These are phyloP conservation scores for Choristoneura rosaceana DNA, from an alignment of 2,888 invertebrate genomes.

Conservation along the genomic window DNA sequence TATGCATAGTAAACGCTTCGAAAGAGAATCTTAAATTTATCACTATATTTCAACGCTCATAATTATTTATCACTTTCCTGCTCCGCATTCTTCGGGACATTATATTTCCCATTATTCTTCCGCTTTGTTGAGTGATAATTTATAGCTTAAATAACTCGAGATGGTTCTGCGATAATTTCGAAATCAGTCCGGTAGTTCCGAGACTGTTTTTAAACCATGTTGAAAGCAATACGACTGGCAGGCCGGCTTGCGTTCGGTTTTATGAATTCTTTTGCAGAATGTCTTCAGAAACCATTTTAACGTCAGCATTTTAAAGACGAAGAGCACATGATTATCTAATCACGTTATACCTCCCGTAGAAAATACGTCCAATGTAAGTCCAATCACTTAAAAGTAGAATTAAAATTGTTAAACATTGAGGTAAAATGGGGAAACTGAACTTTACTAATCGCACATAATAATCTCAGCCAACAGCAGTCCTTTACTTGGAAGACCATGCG, in stretches of 20 bases:
- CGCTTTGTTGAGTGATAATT: slow-evolving; percentile 41
- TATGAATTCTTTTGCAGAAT: neutral
- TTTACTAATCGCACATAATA: too few species aligned
- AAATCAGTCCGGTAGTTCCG: slow-evolving; percentile 41
- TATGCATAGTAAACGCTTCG: slow-evolving; percentile 25
- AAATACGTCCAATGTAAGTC: too few species aligned
- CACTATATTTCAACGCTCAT: slow-evolving; percentile 41
- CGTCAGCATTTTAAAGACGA: neutral
- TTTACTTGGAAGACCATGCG: too few species aligned
- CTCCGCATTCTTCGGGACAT: slow-evolving; percentile 34
- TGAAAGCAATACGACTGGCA: slow-evolving; percentile 6
- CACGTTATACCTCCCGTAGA: too few species aligned
- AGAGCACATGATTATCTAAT: too few species aligned
- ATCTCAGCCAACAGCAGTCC: too few species aligned
- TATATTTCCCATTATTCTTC: slow-evolving; percentile 42
- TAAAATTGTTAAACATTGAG: too few species aligned
- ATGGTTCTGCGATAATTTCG: slow-evolving; percentile 42
- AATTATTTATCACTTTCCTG: slow-evolving; percentile 42
- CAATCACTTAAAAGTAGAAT: too few species aligned
- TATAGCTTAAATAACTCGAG: slow-evolving; percentile 41
- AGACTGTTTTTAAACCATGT: slow-evolving; percentile 5
- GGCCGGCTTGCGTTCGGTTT: neutral
- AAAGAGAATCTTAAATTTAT: slow-evolving; percentile 35
- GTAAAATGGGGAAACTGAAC: too few species aligned
- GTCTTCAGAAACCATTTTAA: neutral